Conservation (phyloP, 2,113 vertebrate genomes). For the Pygoscelis antarcticus region DNA sequence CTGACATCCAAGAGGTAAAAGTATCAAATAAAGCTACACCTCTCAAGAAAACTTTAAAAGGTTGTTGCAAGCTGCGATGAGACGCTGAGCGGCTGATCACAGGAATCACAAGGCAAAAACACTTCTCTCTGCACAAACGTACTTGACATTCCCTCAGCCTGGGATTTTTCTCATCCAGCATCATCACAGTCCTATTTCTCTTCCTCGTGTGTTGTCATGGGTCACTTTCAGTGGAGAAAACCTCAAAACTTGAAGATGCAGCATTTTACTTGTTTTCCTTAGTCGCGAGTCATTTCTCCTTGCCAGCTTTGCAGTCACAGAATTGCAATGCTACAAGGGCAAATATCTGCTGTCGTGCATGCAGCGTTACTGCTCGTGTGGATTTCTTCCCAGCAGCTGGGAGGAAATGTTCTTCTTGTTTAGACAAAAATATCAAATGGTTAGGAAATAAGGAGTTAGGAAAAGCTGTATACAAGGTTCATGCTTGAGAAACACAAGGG, state of each 20-base stretch:
- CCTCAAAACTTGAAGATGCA: background rate
- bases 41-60: background rate
- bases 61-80: background rate
- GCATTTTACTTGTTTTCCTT: background rate
- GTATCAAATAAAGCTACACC: background rate
- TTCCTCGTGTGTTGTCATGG: background rate
- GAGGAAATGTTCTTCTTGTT: background rate
- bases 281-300: background rate
- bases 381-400: constrained; percentile 9
- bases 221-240: background rate
- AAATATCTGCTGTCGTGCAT: background rate
- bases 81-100: background rate
- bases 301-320: background rate
- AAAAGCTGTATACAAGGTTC: background rate
- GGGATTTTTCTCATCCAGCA: background rate
- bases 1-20: background rate
- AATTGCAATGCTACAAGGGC: background rate
- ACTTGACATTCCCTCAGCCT: background rate
- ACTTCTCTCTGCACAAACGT: background rate
- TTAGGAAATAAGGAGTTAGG: background rate
- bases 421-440: background rate
- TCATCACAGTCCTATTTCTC: background rate
- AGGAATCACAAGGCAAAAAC: background rate
- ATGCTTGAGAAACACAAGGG: background rate
- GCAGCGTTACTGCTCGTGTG: background rate